A percentile compares a stretch with the other conserved stretches of the same genome.
Conservation (phyloP, 2,797 vertebrate species). For the Buceros bicornis region DNA sequence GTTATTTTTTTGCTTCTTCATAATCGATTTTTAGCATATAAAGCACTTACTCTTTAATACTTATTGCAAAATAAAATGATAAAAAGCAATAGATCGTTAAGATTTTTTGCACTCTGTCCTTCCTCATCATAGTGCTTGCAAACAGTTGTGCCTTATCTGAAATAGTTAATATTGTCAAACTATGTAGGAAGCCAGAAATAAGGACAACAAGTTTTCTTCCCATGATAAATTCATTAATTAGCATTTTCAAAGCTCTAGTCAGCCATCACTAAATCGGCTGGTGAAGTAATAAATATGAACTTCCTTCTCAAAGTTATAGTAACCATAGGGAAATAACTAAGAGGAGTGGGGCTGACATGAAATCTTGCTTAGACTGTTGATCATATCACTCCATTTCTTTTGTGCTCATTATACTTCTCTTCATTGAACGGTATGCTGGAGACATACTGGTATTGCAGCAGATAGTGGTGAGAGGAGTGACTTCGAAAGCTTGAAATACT, state of each 20-base stretch:
- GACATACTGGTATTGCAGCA: not conserved
- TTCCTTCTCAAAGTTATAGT: not conserved
- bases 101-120: not conserved
- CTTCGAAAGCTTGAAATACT: not conserved
- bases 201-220: not conserved
- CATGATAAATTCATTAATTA: not conserved
- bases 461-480: not conserved
- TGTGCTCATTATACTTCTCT: not conserved
- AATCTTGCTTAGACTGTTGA: not conserved
- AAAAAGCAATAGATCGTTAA: conserved; percentile 7
- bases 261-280: not conserved
- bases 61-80: conserved; percentile 9
- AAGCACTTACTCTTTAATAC: not conserved
- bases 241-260: not conserved
- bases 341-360: not conserved
- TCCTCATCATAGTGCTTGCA: not conserved
- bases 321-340: not conserved
- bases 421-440: not conserved
- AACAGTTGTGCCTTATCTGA: not conserved
- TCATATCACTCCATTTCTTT: not conserved
- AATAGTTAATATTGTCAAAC: not conserved
- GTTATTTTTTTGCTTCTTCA: not conserved
- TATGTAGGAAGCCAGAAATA: conserved; percentile 6
- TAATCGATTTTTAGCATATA: conserved; percentile 37
- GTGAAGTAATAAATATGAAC: not conserved